Percentiles rank a stretch among this genome's conserved stretches.
Conservation (phyloP, 2,888 invertebrate species). For the Melikaiella ostensackeni region DNA sequence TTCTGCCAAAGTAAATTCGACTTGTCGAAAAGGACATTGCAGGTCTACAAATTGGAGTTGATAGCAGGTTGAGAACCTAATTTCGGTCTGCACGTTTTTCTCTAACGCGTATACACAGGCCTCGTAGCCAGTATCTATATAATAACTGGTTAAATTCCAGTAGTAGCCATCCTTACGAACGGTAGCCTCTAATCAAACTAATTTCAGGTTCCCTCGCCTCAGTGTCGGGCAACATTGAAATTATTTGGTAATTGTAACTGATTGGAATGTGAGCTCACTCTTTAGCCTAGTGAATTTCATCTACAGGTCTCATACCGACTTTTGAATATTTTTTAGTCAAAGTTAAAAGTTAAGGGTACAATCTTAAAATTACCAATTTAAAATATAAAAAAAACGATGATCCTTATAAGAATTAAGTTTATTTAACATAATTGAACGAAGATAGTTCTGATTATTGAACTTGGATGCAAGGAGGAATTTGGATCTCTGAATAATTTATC, state of each 20-base stretch:
- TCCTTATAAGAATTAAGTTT: neutral
- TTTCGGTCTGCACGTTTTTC: conserved; percentile 58
- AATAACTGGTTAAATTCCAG: conserved; percentile 77
- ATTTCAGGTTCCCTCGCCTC: conserved; percentile 72
- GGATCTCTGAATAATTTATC: neutral
- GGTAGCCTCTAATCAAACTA: conserved; percentile 78
- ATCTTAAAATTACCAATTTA: neutral
- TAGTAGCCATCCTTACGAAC: conserved; percentile 76
- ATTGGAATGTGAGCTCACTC: conserved; percentile 71
- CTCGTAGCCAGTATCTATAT: conserved; percentile 65
- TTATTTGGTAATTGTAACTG: conserved; percentile 76
- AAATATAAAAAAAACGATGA: neutral
- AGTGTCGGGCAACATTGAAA: conserved; percentile 72
- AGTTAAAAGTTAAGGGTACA: no score
- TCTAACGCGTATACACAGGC: conserved; percentile 54
- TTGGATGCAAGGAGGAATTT: neutral
- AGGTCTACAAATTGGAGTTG: conserved; percentile 39
- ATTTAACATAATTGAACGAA: neutral
- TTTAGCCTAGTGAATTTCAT: conserved; percentile 50
- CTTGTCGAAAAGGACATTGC: conserved; percentile 40
- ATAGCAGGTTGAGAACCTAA: conserved; percentile 59
- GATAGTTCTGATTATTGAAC: neutral
- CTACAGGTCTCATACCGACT: conserved; percentile 22
- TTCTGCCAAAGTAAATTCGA: conserved; percentile 46
- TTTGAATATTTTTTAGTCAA: conserved; percentile 9